Base-by-base conservation (phyloP, 2,888 invertebrate genomes). In the Laothoe populi region DNA sequence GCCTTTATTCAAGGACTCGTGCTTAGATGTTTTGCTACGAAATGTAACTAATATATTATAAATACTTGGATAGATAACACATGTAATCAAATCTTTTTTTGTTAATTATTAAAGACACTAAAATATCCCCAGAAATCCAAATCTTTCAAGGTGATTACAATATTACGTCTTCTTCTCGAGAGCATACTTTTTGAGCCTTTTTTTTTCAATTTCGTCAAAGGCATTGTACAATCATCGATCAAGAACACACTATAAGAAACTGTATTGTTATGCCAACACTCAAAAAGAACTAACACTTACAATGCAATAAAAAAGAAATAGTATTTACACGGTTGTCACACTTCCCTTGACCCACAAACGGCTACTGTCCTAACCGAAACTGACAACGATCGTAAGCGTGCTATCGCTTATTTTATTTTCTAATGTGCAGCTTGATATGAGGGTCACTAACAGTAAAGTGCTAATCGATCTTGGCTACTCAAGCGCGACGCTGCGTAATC, bases 1-100 rank as follows among this genome's bases (percentile, higher is more conserved):
- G 46, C 84, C 88, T 46, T 81, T 83, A 5, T 79, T 94, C 31
- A 93, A 93, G 67, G 90, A 90, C 53, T 73, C 95, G 40, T 94
- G 95, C 76, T 83, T 95, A 77, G 91, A 94, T 74, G 83, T 93
- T 62, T 87, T 95, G 53, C 88, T 94, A 45, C 78, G 87, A 71
- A 93, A 94, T 89, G 95, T 94, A 38, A 38, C 1, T 0, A 38
- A n/a, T n/a, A n/a, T n/a, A n/a, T n/a, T n/a, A n/a, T n/a, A n/a
- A n/a, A n/a, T n/a, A n/a, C n/a, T n/a, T n/a, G n/a, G n/a, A n/a
- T n/a, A n/a, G n/a, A n/a, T n/a, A n/a, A n/a, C n/a, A n/a, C n/a
- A n/a, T n/a, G n/a, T n/a, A n/a, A n/a, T n/a, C n/a, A n/a, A n/a
- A n/a, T n/a, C n/a, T n/a, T n/a, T n/a, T n/a, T n/a, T n/a, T n/a